Conservation (phyloP, 92 coral and sea anemone species). For the Paramuricea clavata region DNA sequence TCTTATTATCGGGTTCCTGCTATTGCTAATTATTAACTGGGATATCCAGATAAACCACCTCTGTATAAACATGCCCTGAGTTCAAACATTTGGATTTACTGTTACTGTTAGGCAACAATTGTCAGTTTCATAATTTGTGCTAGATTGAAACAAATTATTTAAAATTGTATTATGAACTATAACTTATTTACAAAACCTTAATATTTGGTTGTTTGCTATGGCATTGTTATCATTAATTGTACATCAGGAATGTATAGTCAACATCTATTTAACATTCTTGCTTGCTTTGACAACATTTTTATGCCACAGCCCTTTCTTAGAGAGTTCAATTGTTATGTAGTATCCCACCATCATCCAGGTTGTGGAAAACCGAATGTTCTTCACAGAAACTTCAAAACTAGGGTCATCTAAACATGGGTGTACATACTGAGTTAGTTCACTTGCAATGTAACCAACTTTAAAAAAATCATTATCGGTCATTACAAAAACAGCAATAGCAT, state of each 20-base stretch:
- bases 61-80: too few relatives aligned
- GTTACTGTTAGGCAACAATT: too few relatives aligned
- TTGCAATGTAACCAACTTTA: slow-evolving; percentile 62
- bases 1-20: not conserved
- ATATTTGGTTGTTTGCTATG: not conserved
- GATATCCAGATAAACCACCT: not conserved
- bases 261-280: not conserved
- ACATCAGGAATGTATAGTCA: not conserved
- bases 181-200: not conserved
- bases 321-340: slow-evolving; percentile 33
- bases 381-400: slow-evolving; percentile 6
- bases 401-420: slow-evolving; percentile 42
- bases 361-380: slow-evolving; percentile 42
- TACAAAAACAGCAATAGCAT: slow-evolving; percentile 67
- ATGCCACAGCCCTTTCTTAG: slow-evolving; percentile 53
- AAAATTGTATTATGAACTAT: not conserved
- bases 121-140: not conserved
- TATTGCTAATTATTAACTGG: not conserved
- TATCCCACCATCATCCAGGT: slow-evolving; percentile 55
- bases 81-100: too few relatives aligned
- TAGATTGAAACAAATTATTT: not conserved
- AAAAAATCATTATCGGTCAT: slow-evolving; percentile 40
- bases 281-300: slow-evolving; percentile 54
- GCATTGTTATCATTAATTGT: not conserved
- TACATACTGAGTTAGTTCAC: slow-evolving; percentile 59